Base-by-base conservation (phyloP, 2,797 vertebrate species). In the Mormyrops boulengeri region DNA sequence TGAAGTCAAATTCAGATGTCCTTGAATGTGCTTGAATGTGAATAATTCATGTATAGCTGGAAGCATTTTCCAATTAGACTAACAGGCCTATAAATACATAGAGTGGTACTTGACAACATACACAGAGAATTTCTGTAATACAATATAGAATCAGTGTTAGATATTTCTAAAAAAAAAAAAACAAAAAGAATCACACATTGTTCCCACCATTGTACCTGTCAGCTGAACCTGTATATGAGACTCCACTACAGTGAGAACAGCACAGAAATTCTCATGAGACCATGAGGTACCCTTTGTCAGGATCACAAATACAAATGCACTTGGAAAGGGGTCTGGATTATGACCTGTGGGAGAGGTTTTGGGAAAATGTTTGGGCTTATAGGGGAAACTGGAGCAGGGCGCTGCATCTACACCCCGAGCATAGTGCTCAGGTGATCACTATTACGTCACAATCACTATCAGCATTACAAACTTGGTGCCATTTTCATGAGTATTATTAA, bases 61-160 rank as follows among this genome's bases (percentile, higher is more conserved):
- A 88, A 52, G 26, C 47, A 55, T 30, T 89, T 89, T 89, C 55
- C 50, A 84, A 80, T 89, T 82, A 89, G 26, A 30, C 14, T 62
- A 82, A 85, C 73, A 84, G 52, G 44, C 73, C 73, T 53, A 19
- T 89, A 82, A 55, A 55, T 88, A 52, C 49, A 53, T 41, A 66
- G 41, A 44, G 30, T 14, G 11, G 49, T 4, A 12, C 82, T 26
- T 57, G 52, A 26, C 88, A 44, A 26, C 19, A 80, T 84, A 38
- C 41, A 52, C n/a, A 60, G 77, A 47, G 19, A 41, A 34, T 88
- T 73, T 88, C 50, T 73, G 66, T 73, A 73, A 73, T 73, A 73
- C 66, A 73, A 73, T 73, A 34, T 17, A 26, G 66, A 73, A 73
- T 73, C 44, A 88, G 55, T 87, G 66, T 73, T 38, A 73, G 26